Base-by-base conservation (phyloP, 2,113 vertebrate species). In the Strigops habroptila region DNA sequence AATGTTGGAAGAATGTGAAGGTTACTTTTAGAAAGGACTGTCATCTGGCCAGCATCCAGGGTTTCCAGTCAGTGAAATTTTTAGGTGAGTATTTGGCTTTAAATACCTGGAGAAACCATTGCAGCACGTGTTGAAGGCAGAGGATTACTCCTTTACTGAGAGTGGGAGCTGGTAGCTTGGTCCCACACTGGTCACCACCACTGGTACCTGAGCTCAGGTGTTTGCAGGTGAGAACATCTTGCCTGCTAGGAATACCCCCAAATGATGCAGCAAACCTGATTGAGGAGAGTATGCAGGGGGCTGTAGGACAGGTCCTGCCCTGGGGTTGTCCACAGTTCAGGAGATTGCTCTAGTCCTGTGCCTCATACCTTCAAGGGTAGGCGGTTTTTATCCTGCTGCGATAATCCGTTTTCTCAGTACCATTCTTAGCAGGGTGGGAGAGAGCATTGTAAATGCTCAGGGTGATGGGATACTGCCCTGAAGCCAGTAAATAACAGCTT, bases 161-260 rank as follows among this genome's bases (percentile, higher is more conserved):
- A 19, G 11, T 78, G 39, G 7, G 31, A 85, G 33, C n/a, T 6
- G 17, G 16, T 73, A 7, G 12, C 41, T 30, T 59, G 18, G 30
- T 82, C 51, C 33, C 51, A 11, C 2, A 1, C 0, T 0, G 59
- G 17, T 94, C 55, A 49, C 1, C 0, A 18, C 35, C 9, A 0
- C 76, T 6, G 1, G 37, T 81, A 14, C 9, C 46, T 35, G 39
- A 60, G 49, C 65, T 79, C 62, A 67, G 12, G 35, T 41, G 17
- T 33, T 87, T 46, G n/a, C 37, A 24, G 30, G 23, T 77, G 53
- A 55, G 46, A 57, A 31, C 23, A 7, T 49, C 37, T 91, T 2
- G 0, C 7, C 35, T 80, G 52, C 27, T 46, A 4, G 35, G 24
- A 44, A 6, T 41, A 13, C 22, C 9, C 59, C 30, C 10, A n/a